Conservation (phyloP, 53 echinoderm and acorn worm species). For the Paracentrotus lividus region DNA sequence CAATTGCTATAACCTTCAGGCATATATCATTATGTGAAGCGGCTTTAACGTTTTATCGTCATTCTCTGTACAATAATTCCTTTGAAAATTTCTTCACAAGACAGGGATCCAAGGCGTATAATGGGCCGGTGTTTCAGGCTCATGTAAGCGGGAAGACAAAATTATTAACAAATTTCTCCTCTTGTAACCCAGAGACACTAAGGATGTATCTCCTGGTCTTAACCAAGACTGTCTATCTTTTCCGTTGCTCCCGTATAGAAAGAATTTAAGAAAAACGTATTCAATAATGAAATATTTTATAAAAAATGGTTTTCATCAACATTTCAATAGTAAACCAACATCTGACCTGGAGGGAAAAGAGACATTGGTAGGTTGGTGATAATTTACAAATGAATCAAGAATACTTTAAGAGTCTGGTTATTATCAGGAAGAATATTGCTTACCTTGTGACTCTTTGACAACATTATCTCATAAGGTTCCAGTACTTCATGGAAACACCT, state of each 20-base stretch:
- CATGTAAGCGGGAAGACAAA: background rate
- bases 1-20: no score
- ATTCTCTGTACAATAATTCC: no score
- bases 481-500: constrained; percentile 16
- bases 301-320: background rate
- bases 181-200: background rate
- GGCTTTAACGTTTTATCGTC: no score
- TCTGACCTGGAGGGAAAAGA: background rate
- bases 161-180: constrained; percentile 48
- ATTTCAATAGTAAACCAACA: background rate
- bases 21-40: no score
- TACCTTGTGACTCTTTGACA: constrained; percentile 54
- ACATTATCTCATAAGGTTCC: constrained; percentile 69
- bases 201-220: background rate
- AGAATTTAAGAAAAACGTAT: background rate
- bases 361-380: background rate
- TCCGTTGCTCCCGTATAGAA: background rate
- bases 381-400: background rate
- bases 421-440: background rate
- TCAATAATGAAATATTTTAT: background rate
- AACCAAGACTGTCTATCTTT: background rate
- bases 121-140: background rate
- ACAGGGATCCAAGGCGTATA: background rate
- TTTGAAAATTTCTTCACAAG: background rate
- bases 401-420: background rate